phyloP scores from a whole-genome alignment of 2,113 vertebrate genomes.

The Cyphomyrus plagiostoma region DNA sequence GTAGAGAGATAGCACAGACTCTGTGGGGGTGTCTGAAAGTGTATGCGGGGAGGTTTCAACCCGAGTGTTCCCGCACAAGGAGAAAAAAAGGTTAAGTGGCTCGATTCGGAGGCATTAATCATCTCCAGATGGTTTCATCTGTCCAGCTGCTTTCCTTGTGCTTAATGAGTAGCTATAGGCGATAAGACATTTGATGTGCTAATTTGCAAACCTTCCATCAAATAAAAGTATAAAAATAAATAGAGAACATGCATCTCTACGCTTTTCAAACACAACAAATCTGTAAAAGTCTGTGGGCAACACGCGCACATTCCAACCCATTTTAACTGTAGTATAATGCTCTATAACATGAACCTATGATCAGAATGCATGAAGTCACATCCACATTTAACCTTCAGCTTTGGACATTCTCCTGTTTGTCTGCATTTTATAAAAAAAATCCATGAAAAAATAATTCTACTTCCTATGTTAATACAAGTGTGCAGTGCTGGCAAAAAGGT shows the following conservation, averaged over 20 bases:
- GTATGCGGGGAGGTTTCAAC: not conserved
- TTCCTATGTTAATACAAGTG: not conserved
- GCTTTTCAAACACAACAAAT: not conserved
- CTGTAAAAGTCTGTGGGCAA: not conserved
- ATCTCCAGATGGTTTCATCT: conserved; percentile 32
- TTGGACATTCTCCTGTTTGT: not conserved
- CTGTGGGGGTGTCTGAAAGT: conserved; percentile 10
- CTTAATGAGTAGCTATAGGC: conserved; percentile 27
- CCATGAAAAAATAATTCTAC: not conserved
- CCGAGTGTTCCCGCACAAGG: not conserved
- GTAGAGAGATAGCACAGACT: not conserved
- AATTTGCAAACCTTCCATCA: conserved; percentile 23
- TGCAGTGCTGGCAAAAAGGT: not conserved
- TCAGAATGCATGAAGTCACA: not conserved
- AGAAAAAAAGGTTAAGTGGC: conserved; percentile 18
- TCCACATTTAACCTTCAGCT: not conserved
- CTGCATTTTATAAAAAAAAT: not conserved
- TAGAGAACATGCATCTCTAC: not conserved
- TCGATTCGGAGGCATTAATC: conserved; percentile 13
- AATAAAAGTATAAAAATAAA: conserved; percentile 16
- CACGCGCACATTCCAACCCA: not conserved
- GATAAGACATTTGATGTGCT: not conserved
- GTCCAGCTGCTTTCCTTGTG: conserved; percentile 17
- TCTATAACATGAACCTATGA: not conserved
- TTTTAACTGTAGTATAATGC: not conserved